Evolutionary conservation across 2,113 vertebrate genomes (phyloP), one percentile per base, ranked within the genome.

Genomic region (Atherinomorus stipes): DNA sequence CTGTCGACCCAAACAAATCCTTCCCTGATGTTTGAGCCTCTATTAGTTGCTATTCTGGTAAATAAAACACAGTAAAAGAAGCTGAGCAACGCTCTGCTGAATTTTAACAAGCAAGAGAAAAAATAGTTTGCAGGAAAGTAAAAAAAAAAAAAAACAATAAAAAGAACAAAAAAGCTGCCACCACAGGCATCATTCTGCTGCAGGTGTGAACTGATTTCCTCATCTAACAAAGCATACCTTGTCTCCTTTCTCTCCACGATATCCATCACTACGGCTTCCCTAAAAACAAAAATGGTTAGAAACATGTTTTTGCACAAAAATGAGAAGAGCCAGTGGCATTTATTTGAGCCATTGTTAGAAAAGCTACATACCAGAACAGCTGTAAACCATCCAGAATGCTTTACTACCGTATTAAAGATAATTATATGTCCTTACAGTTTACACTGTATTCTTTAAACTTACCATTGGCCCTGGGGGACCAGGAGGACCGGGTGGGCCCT

Each of bases 191-290:
- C 28, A 28, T 28, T 28, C 28, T 28, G 28, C 28, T 44, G 64
- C 19, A 53, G 13, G 16, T 56, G 28, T 58, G 45, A 26, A 11
- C 28, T 26, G n/a, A 64, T 49, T 44, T 47, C 40, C 22, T 47
- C 38, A 42, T 31, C 25, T 25, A 57, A 40, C 45, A 47, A 23
- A 74, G 71, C 78, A 42, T 94, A 97, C 96, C 94, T 97, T 98
- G 87, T 94, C 95, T 93, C 96, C 97, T 93, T 91, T 96, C 61
- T 98, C 96, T 92, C 96, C 96, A 88, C 93, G 92, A 87, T 95
- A 95, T 78, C 94, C 94, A 66, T 96, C 85, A 59, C 94, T 94
- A 66, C 92, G 94, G 65, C 95, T 97, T 31, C 96, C 96, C 96
- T 98, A 50, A 89, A 87, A 63, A 86, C 28, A 88, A 62, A 34